Base-by-base conservation (phyloP, 2,113 vertebrate species). In the Alaudala cheleensis region DNA sequence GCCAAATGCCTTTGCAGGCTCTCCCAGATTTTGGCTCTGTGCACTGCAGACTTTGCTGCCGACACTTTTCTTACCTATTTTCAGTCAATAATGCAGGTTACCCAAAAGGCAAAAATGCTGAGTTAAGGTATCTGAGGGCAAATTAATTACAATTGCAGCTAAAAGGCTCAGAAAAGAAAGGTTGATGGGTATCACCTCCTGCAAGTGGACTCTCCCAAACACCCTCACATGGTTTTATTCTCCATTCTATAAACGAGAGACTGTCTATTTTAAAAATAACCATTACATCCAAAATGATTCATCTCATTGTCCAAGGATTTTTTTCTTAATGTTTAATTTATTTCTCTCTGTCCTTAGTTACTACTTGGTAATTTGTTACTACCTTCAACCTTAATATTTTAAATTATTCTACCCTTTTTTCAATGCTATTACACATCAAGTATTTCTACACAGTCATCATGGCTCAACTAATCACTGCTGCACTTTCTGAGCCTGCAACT, bases 281-380 rank as follows among this genome's bases (percentile, higher is more conserved):
- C 44, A 50, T 82, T 95, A 80, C n/a, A 83, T 57, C 25, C 71
- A 91, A 92, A 93, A 95, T 81, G 29, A 96, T 92, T 95, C 28
- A 94, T 92, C 66, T 89, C 83, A 79, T 73, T 92, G 67, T 86
- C 70, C 56, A 72, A 86, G 51, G 65, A 49, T 67, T 81, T 85
- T 72, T 84, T 73, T 77, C 77, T 64, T 76, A 73, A 90, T 77
- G 62, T 87, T 90, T 93, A 92, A 97, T 97, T 96, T 95, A 93
- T 86, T 81, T 66, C 45, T 84, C 56, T 54, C 69, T 86, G 84
- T 83, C 86, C 31, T 90, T 60, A 69, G 65, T 79, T 95, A 90
- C 70, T 80, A 51, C 62, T 88, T 70, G 42, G 77, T 72, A 94
- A 96, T 91, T 93, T 93, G 57, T 92, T 80, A 89, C 71, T 89